Base-by-base conservation (phyloP, 2,888 invertebrate genomes). In the Eristalis intricaria region DNA sequence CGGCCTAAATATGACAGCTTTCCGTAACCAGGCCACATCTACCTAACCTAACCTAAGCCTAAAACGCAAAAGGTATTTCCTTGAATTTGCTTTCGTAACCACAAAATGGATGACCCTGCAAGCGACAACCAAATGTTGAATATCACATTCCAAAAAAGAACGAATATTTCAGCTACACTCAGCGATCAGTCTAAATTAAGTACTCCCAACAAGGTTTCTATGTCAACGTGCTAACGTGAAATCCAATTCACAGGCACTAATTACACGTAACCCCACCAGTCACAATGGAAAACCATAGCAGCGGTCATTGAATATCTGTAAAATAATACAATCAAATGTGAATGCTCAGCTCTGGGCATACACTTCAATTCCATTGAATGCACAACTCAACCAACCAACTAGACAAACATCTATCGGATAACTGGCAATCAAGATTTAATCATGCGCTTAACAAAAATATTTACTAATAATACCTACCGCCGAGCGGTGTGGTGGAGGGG, bases 361-460 rank as follows among this genome's bases (percentile, higher is more conserved):
- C 60, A 68, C 64, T 70, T 61, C 64, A 82, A 64, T 76, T 65
- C 70, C 26, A 32, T 61, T 63, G 38, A 69, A 32, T 80, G 66
- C 69, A 61, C 60, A 60, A 26, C 26, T 60, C 60, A 23, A 15
- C 60, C 60, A 13, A 13, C 60, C 26, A 23, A 13, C 60, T 60
- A 50, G 50, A 50, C 50, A 19, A 50, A 13, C 60, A 69, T 82
- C 74, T 15, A 71, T 78, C 65, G 50, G 66, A 74, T 58, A 66
- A 68, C 22, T 65, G 60, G 58, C 74, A 78, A 82, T 86, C 69
- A 74, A 68, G 74, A 86, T 82, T 86, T 78, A 86, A 86, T 86
- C 82, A 86, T 78, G 74, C 82, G 86, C 82, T 79, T 56, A 82
- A 70, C 61, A 75, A 82, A 75, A 75, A 74, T 78, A 78, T 71